A percentile compares a stretch with the other conserved stretches of the same genome.
phyloP scores from a whole-genome alignment of 2,113 vertebrate species.

The Origma solitaria region DNA sequence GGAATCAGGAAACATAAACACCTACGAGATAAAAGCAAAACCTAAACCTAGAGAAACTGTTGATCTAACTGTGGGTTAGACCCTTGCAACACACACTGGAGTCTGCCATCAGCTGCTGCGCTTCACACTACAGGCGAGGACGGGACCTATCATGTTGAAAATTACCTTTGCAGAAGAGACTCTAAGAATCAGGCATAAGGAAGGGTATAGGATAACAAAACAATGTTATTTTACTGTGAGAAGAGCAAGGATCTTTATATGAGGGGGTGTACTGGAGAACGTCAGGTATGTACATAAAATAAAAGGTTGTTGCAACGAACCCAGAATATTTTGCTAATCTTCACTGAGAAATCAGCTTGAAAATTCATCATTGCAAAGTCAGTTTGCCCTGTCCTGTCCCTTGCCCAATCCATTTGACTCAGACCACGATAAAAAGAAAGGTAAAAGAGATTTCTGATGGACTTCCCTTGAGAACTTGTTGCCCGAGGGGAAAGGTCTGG shows the following conservation, averaged over 20 bases:
- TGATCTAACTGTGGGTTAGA: not conserved
- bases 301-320: constrained; percentile 15
- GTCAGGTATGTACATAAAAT: constrained; percentile 34
- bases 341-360: constrained; percentile 20
- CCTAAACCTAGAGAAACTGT: not conserved
- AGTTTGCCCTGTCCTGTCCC: not conserved
- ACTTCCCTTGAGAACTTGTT: not conserved
- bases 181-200: not conserved
- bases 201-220: not conserved
- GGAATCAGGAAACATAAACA: not conserved
- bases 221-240: not conserved
- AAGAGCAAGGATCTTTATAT: not conserved
- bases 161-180: not conserved
- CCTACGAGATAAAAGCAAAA: not conserved
- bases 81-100: not conserved
- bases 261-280: not conserved
- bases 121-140: not conserved
- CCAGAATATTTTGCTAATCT: constrained; percentile 45
- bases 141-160: not conserved
- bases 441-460: not conserved
- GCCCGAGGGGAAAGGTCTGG: not conserved
- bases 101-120: not conserved
- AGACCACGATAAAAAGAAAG: not conserved
- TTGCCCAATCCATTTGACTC: constrained; percentile 28
- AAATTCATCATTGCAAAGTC: constrained; percentile 14